phyloP scores from a whole-genome alignment of 2,113 vertebrate species.

The Oreochromis niloticus region DNA sequence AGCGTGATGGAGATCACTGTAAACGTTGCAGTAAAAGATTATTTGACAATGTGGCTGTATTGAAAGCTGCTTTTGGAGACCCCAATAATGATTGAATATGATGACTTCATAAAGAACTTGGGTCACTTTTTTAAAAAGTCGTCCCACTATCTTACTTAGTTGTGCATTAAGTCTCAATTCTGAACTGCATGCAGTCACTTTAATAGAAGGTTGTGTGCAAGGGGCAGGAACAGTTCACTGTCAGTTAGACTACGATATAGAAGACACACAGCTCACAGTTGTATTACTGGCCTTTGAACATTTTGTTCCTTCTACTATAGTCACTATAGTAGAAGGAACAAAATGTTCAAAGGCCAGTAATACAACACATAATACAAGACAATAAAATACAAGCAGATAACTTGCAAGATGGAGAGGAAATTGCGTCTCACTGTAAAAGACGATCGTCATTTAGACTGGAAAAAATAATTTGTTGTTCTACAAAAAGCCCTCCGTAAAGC shows the following conservation, averaged over 20 bases:
- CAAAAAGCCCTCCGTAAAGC: background rate
- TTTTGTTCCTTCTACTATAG: too few relatives aligned
- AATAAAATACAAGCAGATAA: background rate
- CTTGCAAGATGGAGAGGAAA: background rate
- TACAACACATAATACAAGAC: background rate
- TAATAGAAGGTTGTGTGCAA: background rate
- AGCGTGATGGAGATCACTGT: too few relatives aligned
- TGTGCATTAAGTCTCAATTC: background rate
- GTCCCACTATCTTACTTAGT: background rate
- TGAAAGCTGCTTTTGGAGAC: background rate
- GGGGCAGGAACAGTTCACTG: background rate
- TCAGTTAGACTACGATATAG: background rate
- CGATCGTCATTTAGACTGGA: background rate
- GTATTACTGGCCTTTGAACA: too few relatives aligned
- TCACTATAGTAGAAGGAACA: background rate
- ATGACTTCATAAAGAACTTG: background rate
- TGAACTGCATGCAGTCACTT: background rate
- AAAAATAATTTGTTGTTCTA: background rate
- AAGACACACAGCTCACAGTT: background rate
- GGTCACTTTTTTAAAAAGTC: background rate
- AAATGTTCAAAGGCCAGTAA: background rate
- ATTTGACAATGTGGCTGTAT: background rate
- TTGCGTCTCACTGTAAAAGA: background rate
- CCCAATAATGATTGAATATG: background rate
- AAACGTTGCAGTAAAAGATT: background rate